Base-by-base conservation (phyloP, 2,113 vertebrate genomes). In the Melanerpes formicivorus region DNA sequence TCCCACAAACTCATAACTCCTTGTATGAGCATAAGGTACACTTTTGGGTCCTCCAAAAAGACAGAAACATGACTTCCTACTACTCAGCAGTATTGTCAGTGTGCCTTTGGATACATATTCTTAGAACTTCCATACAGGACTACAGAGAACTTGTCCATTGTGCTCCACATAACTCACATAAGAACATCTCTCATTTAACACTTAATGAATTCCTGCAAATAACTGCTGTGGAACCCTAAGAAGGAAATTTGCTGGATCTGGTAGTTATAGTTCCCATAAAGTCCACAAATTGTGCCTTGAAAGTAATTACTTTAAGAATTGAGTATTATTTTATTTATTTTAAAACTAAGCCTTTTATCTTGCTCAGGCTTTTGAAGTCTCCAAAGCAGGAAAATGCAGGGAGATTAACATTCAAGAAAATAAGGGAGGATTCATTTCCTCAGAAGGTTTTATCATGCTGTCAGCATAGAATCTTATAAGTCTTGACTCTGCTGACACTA, bases 1-100 rank as follows among this genome's bases (percentile, higher is more conserved):
- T 14, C 26, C 13, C 42, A 71, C 29, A 21, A 78, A 21, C 10
- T 30, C 30, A 30, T 9, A 83, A 2, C 8, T 30, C 21, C 17
- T 18, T 40, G 6, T 15, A 18, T 7, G 18, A 84, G 55, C 0
- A 0, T 6, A 18, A 48, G 1, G 7, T 9, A 23, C 3, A 44
- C 6, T 27, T 67, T 7, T 3, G 9, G 62, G 48, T 75, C 23
- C 78, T 71, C 18, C 42, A 34, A 14, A 42, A 78, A 67, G 42
- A 8, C 4, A 11, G 5, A n/a, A 10, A 30, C 30, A 32, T 10
- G 8, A 34, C 4, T 32, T 87, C 32, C 37, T 50, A 2, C 12
- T 29, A 34, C 2, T 6, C 21, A 18, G 10, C 2, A 7, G 18
- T 30, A 37, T 8, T 37, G 26, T 1, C 62, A 81, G 48, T 3